These are phyloP conservation scores for Lasioglossum zephyrum DNA, from an alignment of 2,888 invertebrate genomes.

Conservation along the genomic window DNA sequence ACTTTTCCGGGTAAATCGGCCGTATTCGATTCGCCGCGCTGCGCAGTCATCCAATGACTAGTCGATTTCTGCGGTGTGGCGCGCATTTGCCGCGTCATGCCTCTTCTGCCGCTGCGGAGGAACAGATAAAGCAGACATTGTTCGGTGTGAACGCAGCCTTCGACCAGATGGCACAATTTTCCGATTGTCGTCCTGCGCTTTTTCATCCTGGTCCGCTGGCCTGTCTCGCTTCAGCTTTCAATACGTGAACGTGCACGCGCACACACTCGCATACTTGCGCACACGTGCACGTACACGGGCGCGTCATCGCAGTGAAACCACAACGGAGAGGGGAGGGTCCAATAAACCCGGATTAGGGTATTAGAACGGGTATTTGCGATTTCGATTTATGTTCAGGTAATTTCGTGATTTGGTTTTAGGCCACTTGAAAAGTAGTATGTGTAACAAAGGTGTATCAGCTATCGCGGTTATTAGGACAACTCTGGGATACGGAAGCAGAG, in stretches of 20 bases:
- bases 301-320: neutral
- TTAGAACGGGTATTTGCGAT: slow-evolving; percentile 56
- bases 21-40: slow-evolving; percentile 26
- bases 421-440: slow-evolving; percentile 32
- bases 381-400: slow-evolving; percentile 58
- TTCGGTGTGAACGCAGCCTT: slow-evolving; percentile 70
- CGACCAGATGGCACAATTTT: slow-evolving; percentile 74
- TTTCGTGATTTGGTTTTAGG: slow-evolving; percentile 53
- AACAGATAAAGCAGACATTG: slow-evolving; percentile 72
- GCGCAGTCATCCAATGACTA: slow-evolving; percentile 62
- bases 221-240: slow-evolving; percentile 49
- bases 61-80: slow-evolving; percentile 61
- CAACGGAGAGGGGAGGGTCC: slow-evolving; percentile 7
- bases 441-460: slow-evolving; percentile 25
- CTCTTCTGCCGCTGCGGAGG: slow-evolving; percentile 56
- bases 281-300: neutral
- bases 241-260: slow-evolving; percentile 41
- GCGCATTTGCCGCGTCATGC: slow-evolving; percentile 66
- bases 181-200: slow-evolving; percentile 68
- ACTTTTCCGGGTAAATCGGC: slow-evolving; percentile 1
- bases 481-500: neutral
- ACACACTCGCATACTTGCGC: no score
- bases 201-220: slow-evolving; percentile 51
- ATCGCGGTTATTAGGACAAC: slow-evolving; percentile 44
- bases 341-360: slow-evolving; percentile 59